Evolutionary conservation across 2,888 invertebrate genomes (phyloP), one percentile per base, ranked within the genome.

Genomic region (Scaeva pyrastri): DNA sequence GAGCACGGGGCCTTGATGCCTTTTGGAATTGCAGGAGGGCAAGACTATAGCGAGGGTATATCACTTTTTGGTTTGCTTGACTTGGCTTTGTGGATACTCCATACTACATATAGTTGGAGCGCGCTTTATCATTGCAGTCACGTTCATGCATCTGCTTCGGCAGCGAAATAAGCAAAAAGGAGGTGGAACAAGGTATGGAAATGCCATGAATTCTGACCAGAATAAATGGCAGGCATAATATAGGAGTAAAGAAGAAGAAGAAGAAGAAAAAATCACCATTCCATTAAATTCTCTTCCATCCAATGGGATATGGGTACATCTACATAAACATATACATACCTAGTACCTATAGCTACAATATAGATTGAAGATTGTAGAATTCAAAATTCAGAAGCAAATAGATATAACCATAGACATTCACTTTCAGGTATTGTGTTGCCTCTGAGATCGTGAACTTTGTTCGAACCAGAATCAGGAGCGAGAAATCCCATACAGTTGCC

Each of bases 51-150:
- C 12, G 14, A 3, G 1, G 52, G 52, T 19, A 16, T 52, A 14
- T 26, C n/a, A n/a, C n/a, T 2, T 52, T 58, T 55, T 12, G 43
- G 68, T 71, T 66, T 60, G 23, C 45, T 70, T 43, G 82, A 45
- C 70, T 62, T 50, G 48, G 43, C 58, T 23, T 10, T n/a, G 60
- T 21, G 19, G 45, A n/a, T 5, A 31, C 6, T n/a, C 31, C 8
- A 5, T 8, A 2, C 31, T 2, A 7, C 43, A 41, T 14, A 21
- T 4, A 16, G 16, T 26, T 55, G 55, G 41, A 60, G 21, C 21
- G 21, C 21, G 88, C 89, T 89, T 91, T 90, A 90, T 89, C 90
- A 91, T 90, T 91, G 90, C 89, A 90, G 91, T 91, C 91, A 91
- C 91, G 91, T 91, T 90, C 71, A 58, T 77, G 78, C 78, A 87